Evolutionary conservation across 2,888 invertebrate genomes (phyloP), one percentile per base, ranked within the genome.

Genomic region (Anodontia alba): DNA sequence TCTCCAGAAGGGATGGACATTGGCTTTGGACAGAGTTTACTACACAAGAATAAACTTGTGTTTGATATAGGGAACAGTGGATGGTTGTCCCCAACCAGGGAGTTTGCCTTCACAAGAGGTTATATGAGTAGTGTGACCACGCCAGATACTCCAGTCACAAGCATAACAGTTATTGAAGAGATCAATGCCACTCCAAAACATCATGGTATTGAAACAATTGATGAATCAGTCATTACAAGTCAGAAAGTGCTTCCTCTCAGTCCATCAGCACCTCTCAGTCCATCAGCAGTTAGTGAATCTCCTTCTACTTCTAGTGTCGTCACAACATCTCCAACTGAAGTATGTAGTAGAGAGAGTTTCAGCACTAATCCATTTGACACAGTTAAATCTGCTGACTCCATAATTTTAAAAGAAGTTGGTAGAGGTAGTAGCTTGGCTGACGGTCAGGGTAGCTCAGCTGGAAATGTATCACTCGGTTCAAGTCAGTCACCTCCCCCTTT

Each of bases 1-100:
- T 91, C 89, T 70, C 89, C 92, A 10, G 92, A 89, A 70, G 92
- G 91, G 5, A 85, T 83, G 89, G 98, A 98, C 93, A 97, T 96
- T 89, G 98, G 98, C 0, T 99, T 98, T 93, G 99, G 98, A 0
- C 98, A 99, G 95, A 99, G 98, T 92, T 96, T 99, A 89, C 95
- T 99, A 31, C 98, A 98, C 96, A 97, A 77, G 96, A 97, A 42
- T 97, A 98, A 90, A 93, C 95, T 98, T 12, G 97, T 98, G 67
- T 98, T 99, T 94, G 97, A 98, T 89, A 98, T 98, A 0, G 97
- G 98, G 0, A 97, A 90, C 96, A 97, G 97, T 7, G 97, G 97
- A 49, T 88, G 84, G 75, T 77, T 80, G 8, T 88, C 90, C 0
- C 89, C 89, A 46, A 67, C 74, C 36, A 84, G 81, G 57, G 91